Evolutionary conservation across 2,797 vertebrate genomes (phyloP), one percentile per base, ranked within the genome.

Genomic region (Labeo calbasu): DNA sequence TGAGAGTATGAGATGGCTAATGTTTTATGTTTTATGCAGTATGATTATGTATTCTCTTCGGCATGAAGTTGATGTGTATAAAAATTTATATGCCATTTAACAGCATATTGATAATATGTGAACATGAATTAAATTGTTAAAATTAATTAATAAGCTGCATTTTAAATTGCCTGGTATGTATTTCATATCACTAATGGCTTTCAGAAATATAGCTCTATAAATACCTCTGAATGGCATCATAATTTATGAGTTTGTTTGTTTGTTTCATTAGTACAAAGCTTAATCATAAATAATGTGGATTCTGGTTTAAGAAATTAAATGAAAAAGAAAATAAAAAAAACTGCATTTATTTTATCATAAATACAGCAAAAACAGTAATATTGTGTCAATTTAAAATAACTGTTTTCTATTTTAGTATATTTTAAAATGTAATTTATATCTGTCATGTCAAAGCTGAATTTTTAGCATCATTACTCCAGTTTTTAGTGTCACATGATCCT

Each of bases 1-100:
- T 79, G 5, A 46, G 25, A 61, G 28, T 51, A 80, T 84, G 73
- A 59, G 78, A 69, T 80, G 81, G 12, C 61, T 75, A 25, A 75
- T 76, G 57, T 43, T 48, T 48, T 79, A 8, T 25, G 25, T 40
- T 76, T 25, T 21, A 70, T 3, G 53, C 51, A 70, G 25, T 81
- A 23, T 55, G 36, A 59, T 70, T 43, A 55, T 43, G 48, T 23
- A n/a, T 40, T 23, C 7, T 63, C 25, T 82, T 61, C 17, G 48
- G 21, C 50, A 55, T 55, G 50, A 40, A 55, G 28, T 7, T 40
- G 21, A 36, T 53, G 13, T 68, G 4, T 13, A 51, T 57, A 25
- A 81, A 43, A 25, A 46, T 61, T 4, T 46, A 9, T 43, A 5
- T 46, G 50, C 28, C 15, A 43, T 46, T 81, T 21, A 55, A 80